These are phyloP conservation scores for Keiferia lycopersicella DNA, from an alignment of 2,888 invertebrate species.

Conservation along the genomic window DNA sequence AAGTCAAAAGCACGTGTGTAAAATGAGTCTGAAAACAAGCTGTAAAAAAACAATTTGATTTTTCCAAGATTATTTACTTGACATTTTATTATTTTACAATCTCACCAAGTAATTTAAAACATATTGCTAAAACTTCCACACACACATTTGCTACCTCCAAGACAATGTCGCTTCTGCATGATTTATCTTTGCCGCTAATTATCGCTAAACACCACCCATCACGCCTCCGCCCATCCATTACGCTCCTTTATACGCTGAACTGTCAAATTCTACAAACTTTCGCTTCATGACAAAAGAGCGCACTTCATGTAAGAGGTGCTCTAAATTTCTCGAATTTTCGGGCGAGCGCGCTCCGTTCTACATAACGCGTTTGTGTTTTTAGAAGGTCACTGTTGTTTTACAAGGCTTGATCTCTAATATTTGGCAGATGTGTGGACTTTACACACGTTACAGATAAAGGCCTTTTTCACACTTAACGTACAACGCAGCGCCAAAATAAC, in stretches of 20 bases:
- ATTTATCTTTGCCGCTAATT: constrained; percentile 40
- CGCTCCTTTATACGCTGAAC: constrained; percentile 34
- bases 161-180: constrained; percentile 34
- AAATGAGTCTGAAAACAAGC: too few relatives aligned
- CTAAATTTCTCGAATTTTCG: constrained; percentile 23
- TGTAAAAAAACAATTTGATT: too few relatives aligned
- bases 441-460: too few relatives aligned
- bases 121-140: too few relatives aligned
- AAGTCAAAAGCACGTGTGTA: too few relatives aligned
- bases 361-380: not conserved
- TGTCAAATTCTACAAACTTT: constrained; percentile 36
- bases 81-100: too few relatives aligned
- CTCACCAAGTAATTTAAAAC: too few relatives aligned
- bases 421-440: not conserved
- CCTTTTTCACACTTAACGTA: too few relatives aligned
- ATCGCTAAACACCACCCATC: constrained; percentile 37
- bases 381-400: not conserved
- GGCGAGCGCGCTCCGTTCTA: constrained; percentile 2
- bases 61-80: too few relatives aligned
- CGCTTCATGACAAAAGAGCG: constrained; percentile 23
- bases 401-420: not conserved
- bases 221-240: constrained; percentile 31
- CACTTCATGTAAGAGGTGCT: constrained; percentile 23
- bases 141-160: not conserved
- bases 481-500: too few relatives aligned